Percentiles rank a stretch among this genome's conserved stretches.
Conservation (phyloP, 2,113 vertebrate species). For the Tragelaphus buxtoni region DNA sequence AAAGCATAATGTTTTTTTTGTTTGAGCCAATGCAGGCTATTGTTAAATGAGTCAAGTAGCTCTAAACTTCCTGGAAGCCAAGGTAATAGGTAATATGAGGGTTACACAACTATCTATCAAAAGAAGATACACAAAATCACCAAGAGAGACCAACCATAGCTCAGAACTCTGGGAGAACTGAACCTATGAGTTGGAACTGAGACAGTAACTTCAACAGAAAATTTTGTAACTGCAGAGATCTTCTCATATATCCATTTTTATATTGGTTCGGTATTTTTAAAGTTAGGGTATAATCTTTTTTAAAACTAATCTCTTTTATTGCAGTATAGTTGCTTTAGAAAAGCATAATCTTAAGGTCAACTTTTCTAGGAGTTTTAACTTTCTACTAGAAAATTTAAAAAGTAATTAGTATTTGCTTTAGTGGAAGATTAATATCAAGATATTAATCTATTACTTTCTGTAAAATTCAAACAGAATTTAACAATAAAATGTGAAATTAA, state of each 20-base stretch:
- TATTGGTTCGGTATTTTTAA: background rate
- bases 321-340: background rate
- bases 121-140: background rate
- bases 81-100: background rate
- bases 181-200: background rate
- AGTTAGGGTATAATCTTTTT: background rate
- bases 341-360: background rate
- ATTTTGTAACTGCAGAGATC: background rate
- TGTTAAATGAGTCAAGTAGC: background rate
- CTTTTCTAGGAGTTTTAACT: background rate
- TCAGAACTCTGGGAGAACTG: background rate
- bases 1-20: background rate
- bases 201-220: background rate
- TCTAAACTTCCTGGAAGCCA: background rate
- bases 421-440: background rate
- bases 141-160: background rate
- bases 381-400: background rate
- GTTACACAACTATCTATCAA: background rate
- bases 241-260: conserved; percentile 12
- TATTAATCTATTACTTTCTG: background rate
- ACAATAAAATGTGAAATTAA: background rate
- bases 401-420: background rate
- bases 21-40: background rate
- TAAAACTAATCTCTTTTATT: background rate
- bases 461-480: background rate